Percentiles rank a stretch among this genome's conserved stretches.
These are phyloP conservation scores for Serinus canaria DNA, from an alignment of 2,113 vertebrate species.

Conservation along the genomic window DNA sequence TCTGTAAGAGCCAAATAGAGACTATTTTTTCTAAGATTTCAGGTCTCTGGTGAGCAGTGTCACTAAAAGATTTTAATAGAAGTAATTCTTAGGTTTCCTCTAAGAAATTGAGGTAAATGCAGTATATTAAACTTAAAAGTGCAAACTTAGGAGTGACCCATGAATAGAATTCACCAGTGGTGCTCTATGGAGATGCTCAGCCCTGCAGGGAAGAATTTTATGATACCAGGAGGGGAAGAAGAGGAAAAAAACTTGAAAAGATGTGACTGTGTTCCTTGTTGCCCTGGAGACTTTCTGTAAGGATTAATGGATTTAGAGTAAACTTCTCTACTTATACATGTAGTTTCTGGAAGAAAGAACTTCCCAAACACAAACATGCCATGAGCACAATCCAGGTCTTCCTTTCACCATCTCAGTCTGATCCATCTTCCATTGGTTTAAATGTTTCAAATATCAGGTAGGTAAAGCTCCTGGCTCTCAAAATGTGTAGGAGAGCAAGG, in stretches of 20 bases:
- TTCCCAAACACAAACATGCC: neutral
- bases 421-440: neutral
- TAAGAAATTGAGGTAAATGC: neutral
- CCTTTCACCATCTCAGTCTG: neutral
- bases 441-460: neutral
- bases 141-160: neutral
- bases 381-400: neutral
- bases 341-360: neutral
- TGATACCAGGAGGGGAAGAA: neutral
- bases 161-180: neutral
- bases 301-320: neutral
- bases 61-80: neutral
- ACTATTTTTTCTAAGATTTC: neutral
- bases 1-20: neutral
- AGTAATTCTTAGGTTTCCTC: neutral
- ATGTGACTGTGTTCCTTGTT: neutral
- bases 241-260: neutral
- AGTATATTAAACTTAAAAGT: neutral
- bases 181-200: neutral
- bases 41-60: neutral
- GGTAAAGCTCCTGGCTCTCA: neutral
- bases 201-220: neutral
- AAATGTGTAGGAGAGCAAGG: neutral
- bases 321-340: neutral
- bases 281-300: neutral